Base-by-base conservation (phyloP, 2,113 vertebrate genomes). In the Oncorhynchus tshawytscha region DNA sequence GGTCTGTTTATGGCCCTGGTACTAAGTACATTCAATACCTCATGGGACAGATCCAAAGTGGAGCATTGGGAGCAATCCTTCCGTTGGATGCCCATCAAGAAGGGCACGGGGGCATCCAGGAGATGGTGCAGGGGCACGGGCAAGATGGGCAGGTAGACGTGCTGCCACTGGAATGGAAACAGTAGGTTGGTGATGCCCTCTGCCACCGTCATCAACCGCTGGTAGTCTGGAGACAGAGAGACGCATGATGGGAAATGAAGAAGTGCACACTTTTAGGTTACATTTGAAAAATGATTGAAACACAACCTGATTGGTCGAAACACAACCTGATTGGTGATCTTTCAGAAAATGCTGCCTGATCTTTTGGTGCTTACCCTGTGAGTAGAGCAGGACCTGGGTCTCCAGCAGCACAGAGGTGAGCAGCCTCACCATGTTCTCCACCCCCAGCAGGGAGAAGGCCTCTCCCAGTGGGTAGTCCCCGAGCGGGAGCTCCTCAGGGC, bases 91-190 rank as follows among this genome's bases (percentile, higher is more conserved):
- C 98, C 98, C 95, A 99, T 96, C 86, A 99, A 82, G 87, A 98
- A 99, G 18, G 98, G 98, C 79, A 99, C 96, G 0, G 98, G 98
- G 72, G 97, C 97, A 0, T 99, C 97, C 69, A 99, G 94, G 71
- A 99, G 98, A 89, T 99, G 96, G 57, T 96, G 92, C 12, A 99
- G 91, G 5, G 97, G 97, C 0, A 96, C 94, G 18, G 97, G 97
- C 45, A 98, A 94, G 84, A 99, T 98, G 82, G 98, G 98, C 18
- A 99, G 95, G 0, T 99, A 99, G 3, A 99, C 96, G 2, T 99
- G 97, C 83, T 99, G 97, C 98, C 98, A 99, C 75, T 98, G 97
- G 89, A 99, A 99, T 0, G 98, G 98, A 92, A 99, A 99, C 51
- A 99, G 91, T 73, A 99, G 91, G 0, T 96, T 94, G 0, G 95